Base-by-base conservation (phyloP, 2,113 vertebrate species). In the Vanacampus margaritifer region DNA sequence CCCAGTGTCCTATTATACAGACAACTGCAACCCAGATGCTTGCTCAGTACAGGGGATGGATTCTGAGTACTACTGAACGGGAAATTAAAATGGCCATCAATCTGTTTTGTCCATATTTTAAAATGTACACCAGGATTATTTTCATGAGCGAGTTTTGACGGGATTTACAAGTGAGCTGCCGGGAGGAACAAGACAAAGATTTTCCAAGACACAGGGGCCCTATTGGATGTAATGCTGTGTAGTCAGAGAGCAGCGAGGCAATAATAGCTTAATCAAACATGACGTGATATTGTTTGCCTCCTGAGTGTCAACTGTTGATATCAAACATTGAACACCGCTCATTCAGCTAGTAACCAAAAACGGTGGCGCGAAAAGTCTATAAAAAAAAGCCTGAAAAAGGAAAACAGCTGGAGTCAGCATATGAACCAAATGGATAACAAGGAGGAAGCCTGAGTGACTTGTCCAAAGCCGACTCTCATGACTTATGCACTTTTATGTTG, bases 401-500 rank as follows among this genome's bases (percentile, higher is more conserved):
- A 76, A 73, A 85, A 78, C 57, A 72, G 81, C 84, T 75, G 72
- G 68, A 75, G 84, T 86, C 79, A 81, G 79, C 82, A 74, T 67
- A 69, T 51, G 71, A 80, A 73, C 65, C 28, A 24, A 84, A 73
- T 65, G 73, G 60, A 79, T 78, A 84, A 81, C 74, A 48, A 69
- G 75, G 64, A 79, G 84, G 74, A 82, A 75, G 81, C 81, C 82
- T 75, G 76, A 84, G 79, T 89, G 85, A 84, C 86, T 88, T 79
- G 80, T 84, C 79, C 80, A 83, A 73, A 78, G 76, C 81, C 71
- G 59, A 67, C 67, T 82, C 81, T 91, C 82, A 91, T 93, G 82
- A 89, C 81, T 87, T 89, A 91, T 93, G 91, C 91, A 91, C 90
- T 91, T 91, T 91, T 85, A 92, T 89, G 84, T 90, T 86, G 85